phyloP scores from a whole-genome alignment of 2,888 invertebrate genomes.

The Dioctria rufipes region DNA sequence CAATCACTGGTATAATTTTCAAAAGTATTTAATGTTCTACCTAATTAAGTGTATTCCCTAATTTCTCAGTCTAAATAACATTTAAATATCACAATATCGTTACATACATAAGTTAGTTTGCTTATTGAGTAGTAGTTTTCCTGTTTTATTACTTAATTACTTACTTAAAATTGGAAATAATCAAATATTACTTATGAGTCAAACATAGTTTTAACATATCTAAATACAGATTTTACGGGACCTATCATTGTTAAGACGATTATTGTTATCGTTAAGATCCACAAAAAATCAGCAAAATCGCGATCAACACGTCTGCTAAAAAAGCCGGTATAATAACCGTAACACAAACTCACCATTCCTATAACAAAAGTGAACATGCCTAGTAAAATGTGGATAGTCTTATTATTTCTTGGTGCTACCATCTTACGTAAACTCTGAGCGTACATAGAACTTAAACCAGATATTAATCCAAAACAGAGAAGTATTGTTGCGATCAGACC shows the following conservation, averaged over 20 bases:
- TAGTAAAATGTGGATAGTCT: conserved; percentile 66
- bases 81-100: too few relatives aligned
- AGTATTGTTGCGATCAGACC: conserved; percentile 67
- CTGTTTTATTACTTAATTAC: too few relatives aligned
- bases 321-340: conserved; percentile 67
- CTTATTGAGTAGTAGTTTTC: too few relatives aligned
- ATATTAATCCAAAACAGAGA: conserved; percentile 65
- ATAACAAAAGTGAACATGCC: conserved; percentile 66
- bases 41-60: too few relatives aligned
- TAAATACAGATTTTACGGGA: conserved; percentile 62
- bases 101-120: too few relatives aligned
- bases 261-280: conserved; percentile 62
- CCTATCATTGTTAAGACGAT: conserved; percentile 65
- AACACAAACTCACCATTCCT: conserved; percentile 66
- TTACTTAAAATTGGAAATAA: not conserved
- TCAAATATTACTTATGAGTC: too few relatives aligned
- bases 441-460: conserved; percentile 66
- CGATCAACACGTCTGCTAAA: conserved; percentile 63
- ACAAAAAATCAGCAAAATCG: conserved; percentile 64
- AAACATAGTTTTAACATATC: not conserved
- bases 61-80: too few relatives aligned
- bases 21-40: too few relatives aligned
- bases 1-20: too few relatives aligned
- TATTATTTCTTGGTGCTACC: conserved; percentile 66
- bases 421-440: conserved; percentile 63